Evolutionary conservation across 2,888 invertebrate genomes (phyloP).

Genomic region (Desoria tigrina): DNA sequence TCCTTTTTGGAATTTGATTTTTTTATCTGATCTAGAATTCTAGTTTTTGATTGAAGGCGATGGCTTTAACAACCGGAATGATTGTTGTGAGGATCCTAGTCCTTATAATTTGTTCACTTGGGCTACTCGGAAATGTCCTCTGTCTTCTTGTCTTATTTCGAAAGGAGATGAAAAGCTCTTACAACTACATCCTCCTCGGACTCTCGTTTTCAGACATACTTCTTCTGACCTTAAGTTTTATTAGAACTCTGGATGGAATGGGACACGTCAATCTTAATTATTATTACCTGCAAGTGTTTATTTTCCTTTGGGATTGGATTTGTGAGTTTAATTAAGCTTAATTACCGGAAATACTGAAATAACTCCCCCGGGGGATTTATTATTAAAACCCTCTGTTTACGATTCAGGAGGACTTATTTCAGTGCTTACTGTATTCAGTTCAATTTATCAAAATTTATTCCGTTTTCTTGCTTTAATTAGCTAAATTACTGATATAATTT

Average conservation of each 20-base stretch:
- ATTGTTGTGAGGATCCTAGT: too few species aligned
- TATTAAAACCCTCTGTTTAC: background rate
- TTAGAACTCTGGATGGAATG: conserved; percentile 14
- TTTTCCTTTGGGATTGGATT: conserved; percentile 37
- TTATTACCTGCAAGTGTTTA: conserved; percentile 18
- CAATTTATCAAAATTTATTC: too few species aligned
- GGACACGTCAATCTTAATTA: background rate
- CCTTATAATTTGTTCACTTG: conserved; percentile 19
- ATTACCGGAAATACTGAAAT: too few species aligned
- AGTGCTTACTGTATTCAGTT: too few species aligned
- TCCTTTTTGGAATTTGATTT: too few species aligned
- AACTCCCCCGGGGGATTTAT: too few species aligned
- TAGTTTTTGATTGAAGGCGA: too few species aligned
- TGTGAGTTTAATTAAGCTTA: conserved; percentile 21
- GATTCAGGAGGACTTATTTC: too few species aligned
- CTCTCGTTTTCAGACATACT: conserved; percentile 28
- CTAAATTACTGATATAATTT: background rate
- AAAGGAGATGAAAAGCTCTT: conserved; percentile 9
- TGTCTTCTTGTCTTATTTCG: conserved; percentile 11
- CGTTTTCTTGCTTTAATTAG: background rate
- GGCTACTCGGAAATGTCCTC: conserved; percentile 24
- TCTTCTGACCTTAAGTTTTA: conserved; percentile 24
- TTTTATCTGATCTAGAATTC: too few species aligned
- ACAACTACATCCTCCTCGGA: conserved; percentile 18
- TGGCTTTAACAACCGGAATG: too few species aligned